These are phyloP conservation scores for Ploceus nigricollis DNA, from an alignment of 2,113 vertebrate genomes.

Conservation along the genomic window DNA sequence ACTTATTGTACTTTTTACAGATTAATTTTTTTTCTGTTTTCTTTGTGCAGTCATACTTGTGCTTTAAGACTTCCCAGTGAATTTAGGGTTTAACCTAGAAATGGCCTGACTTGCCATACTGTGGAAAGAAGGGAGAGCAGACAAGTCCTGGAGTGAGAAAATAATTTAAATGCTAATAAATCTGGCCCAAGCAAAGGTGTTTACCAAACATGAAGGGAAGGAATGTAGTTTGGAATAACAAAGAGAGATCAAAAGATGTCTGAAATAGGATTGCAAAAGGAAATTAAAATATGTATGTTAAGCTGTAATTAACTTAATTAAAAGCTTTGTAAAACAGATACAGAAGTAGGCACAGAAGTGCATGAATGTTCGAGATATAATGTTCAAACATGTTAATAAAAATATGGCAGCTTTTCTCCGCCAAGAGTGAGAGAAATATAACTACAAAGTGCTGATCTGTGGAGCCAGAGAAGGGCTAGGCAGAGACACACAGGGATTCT, in stretches of 20 bases:
- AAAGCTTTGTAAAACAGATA: background rate
- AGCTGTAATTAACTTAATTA: conserved; percentile 47
- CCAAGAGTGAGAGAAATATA: background rate
- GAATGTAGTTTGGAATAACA: background rate
- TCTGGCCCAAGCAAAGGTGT: conserved; percentile 34
- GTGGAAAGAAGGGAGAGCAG: background rate
- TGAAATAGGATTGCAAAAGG: conserved; percentile 32
- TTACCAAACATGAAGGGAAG: conserved; percentile 38
- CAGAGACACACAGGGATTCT: background rate
- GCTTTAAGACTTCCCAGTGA: background rate
- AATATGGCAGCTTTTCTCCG: background rate
- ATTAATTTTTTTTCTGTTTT: background rate
- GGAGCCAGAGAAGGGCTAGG: background rate
- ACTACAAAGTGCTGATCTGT: conserved; percentile 7
- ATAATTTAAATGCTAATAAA: conserved; percentile 63
- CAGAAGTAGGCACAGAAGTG: background rate
- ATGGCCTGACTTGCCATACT: background rate
- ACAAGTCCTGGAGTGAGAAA: conserved; percentile 31
- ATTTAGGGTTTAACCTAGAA: background rate
- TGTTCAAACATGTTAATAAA: conserved; percentile 53
- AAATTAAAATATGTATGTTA: background rate
- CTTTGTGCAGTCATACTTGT: background rate
- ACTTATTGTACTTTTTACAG: background rate
- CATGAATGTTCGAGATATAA: conserved; percentile 19
- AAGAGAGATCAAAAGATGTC: conserved; percentile 32